These are phyloP conservation scores for Pseudeuparius sepicola DNA, from an alignment of 2,888 invertebrate species.

Conservation along the genomic window DNA sequence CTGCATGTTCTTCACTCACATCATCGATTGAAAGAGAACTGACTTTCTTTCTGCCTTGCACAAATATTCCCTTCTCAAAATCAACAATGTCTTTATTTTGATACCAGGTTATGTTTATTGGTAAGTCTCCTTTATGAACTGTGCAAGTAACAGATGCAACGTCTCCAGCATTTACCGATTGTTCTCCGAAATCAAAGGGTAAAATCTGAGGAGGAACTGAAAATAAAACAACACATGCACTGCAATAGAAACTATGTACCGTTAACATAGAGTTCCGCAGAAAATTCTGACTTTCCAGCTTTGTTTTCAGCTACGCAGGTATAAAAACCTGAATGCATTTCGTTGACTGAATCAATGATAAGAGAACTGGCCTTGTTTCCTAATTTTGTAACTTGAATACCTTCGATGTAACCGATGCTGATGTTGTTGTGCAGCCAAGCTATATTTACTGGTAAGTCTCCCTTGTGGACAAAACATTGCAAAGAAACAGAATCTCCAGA, in stretches of 20 bases:
- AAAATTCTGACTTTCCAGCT: constrained; percentile 54
- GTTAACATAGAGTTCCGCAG: constrained; percentile 54
- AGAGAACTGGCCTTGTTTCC: constrained; percentile 54
- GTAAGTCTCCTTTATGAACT: constrained; percentile 66
- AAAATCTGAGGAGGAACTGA: constrained; percentile 69
- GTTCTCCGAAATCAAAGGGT: constrained; percentile 66
- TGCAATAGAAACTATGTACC: constrained; percentile 45
- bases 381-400: constrained; percentile 46
- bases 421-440: constrained; percentile 63
- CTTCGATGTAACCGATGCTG: constrained; percentile 41
- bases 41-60: constrained; percentile 52
- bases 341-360: constrained; percentile 52
- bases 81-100: constrained; percentile 50
- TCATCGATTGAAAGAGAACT: constrained; percentile 52
- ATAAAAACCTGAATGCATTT: constrained; percentile 61
- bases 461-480: constrained; percentile 60
- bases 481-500: constrained; percentile 60
- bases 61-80: constrained; percentile 39
- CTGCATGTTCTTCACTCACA: constrained; percentile 45
- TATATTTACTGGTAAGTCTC: constrained; percentile 63
- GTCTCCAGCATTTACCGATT: constrained; percentile 42
- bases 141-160: constrained; percentile 49
- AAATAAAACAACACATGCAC: constrained; percentile 41
- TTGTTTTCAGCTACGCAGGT: constrained; percentile 58
- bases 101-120: constrained; percentile 64